A percentile compares a stretch with the other conserved stretches of the same genome.
Evolutionary conservation across 2,888 invertebrate genomes (phyloP).

Genomic region (Rhodophaea formosa): DNA sequence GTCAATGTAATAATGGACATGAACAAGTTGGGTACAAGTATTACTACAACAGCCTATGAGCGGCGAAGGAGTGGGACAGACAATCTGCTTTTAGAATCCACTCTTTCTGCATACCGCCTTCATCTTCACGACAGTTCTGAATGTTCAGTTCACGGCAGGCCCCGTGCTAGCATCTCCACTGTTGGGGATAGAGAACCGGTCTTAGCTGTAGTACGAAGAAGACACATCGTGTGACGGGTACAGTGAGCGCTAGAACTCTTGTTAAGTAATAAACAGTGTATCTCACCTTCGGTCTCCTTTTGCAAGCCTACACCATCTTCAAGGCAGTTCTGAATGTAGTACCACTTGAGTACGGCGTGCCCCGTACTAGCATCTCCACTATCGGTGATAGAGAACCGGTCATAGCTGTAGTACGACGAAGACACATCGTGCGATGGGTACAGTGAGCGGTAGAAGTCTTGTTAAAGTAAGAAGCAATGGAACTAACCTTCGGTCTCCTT

Average conservation of each 20-base stretch:
- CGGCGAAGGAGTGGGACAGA: no score
- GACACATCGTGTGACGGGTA: constrained; percentile 48
- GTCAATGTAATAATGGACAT: no score
- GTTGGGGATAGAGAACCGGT: constrained; percentile 53
- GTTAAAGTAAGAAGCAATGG: background rate
- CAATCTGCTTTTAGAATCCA: no score
- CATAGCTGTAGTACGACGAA: constrained; percentile 49
- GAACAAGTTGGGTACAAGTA: no score
- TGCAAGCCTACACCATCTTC: constrained; percentile 37
- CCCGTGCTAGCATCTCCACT: constrained; percentile 35
- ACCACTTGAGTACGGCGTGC: constrained; percentile 52
- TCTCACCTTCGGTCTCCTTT: constrained; percentile 46
- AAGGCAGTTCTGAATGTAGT: constrained; percentile 56
- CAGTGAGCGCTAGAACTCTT: constrained; percentile 66
- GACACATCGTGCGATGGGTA: constrained; percentile 48
- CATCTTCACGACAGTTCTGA: constrained; percentile 51
- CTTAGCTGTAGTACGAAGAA: constrained; percentile 49
- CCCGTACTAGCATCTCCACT: constrained; percentile 35
- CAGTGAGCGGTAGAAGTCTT: constrained; percentile 66
- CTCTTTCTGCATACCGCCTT: constrained; percentile 37
- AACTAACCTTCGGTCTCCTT: constrained; percentile 46
- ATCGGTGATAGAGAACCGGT: constrained; percentile 53
- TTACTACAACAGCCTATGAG: no score
- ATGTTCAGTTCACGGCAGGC: constrained; percentile 54
- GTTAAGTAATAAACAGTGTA: background rate